These are phyloP conservation scores for Lytechinus pictus DNA, from an alignment of 35 echinoderm and acorn worm species.

Conservation along the genomic window DNA sequence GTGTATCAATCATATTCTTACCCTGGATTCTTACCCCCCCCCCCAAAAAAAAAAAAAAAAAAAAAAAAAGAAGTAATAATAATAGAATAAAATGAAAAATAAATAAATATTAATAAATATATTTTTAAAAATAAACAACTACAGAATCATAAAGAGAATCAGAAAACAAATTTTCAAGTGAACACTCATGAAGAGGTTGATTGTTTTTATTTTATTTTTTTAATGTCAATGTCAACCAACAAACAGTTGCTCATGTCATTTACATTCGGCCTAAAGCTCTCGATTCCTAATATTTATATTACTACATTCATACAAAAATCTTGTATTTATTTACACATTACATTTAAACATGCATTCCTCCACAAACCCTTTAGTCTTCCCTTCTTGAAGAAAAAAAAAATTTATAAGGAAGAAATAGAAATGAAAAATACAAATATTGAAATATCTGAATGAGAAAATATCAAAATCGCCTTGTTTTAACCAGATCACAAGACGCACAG, in stretches of 20 bases:
- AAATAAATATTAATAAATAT: too few relatives aligned
- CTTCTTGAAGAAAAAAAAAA: neutral
- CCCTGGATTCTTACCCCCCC: neutral
- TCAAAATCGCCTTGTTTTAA: neutral
- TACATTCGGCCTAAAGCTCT: slow-evolving; percentile 6
- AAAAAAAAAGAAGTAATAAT: too few relatives aligned
- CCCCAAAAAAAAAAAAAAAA: too few relatives aligned
- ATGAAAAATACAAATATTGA: slow-evolving; percentile 21
- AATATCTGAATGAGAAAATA: neutral
- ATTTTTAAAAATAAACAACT: neutral
- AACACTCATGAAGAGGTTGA: slow-evolving; percentile 21
- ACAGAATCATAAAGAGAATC: neutral
- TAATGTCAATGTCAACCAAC: slow-evolving; percentile 34
- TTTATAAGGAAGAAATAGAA: neutral
- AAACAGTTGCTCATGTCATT: neutral
- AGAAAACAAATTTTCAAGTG: slow-evolving; percentile 12
- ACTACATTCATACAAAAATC: slow-evolving; percentile 48
- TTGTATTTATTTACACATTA: slow-evolving; percentile 45
- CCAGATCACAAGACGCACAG: neutral
- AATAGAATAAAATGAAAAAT: neutral
- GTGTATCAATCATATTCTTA: too few relatives aligned
- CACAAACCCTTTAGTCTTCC: neutral
- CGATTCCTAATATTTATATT: slow-evolving; percentile 23
- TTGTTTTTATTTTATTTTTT: neutral
- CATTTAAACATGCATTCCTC: neutral